phyloP scores from a whole-genome alignment of 2,797 vertebrate genomes.

The Sphaeramia orbicularis region DNA sequence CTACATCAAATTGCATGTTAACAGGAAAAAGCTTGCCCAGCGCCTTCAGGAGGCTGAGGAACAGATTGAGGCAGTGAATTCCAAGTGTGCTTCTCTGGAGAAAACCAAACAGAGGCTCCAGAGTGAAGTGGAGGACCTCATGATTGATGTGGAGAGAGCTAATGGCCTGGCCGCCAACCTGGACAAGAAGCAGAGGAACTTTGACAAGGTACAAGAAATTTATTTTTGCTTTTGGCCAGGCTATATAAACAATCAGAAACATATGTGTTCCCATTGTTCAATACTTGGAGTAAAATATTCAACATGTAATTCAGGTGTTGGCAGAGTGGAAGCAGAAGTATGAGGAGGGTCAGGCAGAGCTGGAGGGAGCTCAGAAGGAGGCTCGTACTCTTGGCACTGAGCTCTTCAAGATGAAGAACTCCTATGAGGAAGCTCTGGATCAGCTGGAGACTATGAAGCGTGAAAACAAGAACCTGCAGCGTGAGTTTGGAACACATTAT shows the following conservation, averaged over 20 bases:
- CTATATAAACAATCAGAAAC: neutral
- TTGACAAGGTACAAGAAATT: slow-evolving; percentile 78
- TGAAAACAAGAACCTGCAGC: slow-evolving; percentile 91
- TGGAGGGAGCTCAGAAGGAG: slow-evolving; percentile 90
- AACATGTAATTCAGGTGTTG: slow-evolving; percentile 69
- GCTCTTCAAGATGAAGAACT: slow-evolving; percentile 92
- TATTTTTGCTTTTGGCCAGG: neutral
- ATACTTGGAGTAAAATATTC: neutral
- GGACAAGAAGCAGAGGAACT: slow-evolving; percentile 89
- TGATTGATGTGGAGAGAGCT: slow-evolving; percentile 87
- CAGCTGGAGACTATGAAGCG: slow-evolving; percentile 90
- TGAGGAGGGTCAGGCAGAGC: slow-evolving; percentile 89
- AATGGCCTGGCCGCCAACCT: slow-evolving; percentile 85
- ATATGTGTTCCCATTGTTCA: neutral
- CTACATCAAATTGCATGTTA: too few relatives aligned
- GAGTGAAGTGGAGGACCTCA: slow-evolving; percentile 89
- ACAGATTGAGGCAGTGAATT: slow-evolving; percentile 84
- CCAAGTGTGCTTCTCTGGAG: slow-evolving; percentile 88
- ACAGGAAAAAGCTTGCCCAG: slow-evolving; percentile 91
- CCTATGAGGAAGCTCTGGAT: slow-evolving; percentile 90
- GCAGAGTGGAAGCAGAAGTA: slow-evolving; percentile 92
- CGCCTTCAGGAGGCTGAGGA: slow-evolving; percentile 91
- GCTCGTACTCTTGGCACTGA: slow-evolving; percentile 88
- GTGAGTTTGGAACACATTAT: slow-evolving; percentile 46
- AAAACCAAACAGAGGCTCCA: slow-evolving; percentile 89